Conservation (phyloP, 2,113 vertebrate species). For the Peromyscus californicus region DNA sequence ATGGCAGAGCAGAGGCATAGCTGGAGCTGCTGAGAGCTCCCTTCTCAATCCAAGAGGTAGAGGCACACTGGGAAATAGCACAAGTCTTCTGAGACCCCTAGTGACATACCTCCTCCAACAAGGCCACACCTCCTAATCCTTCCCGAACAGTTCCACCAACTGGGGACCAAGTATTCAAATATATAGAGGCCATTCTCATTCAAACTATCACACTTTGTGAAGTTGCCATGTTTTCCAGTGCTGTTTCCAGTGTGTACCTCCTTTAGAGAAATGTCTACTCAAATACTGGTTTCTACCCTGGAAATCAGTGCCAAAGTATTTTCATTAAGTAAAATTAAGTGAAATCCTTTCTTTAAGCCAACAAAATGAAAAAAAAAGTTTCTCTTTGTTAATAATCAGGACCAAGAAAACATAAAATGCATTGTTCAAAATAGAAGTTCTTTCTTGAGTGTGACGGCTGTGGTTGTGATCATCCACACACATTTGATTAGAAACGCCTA, state of each 20-base stretch:
- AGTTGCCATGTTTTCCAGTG: background rate
- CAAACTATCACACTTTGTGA: background rate
- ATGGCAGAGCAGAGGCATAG: background rate
- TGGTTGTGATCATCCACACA: background rate
- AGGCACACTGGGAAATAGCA: background rate
- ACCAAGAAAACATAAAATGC: background rate
- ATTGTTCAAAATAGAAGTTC: slow-evolving; percentile 1
- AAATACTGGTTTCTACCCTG: background rate
- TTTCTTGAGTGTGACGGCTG: background rate
- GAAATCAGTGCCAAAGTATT: background rate
- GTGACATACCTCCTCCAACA: background rate
- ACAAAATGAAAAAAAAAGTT: background rate
- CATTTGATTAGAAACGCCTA: background rate
- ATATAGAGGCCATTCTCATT: background rate
- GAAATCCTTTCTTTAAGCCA: slow-evolving; percentile 22
- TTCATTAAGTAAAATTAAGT: slow-evolving; percentile 20
- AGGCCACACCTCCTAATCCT: background rate
- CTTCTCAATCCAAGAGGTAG: background rate
- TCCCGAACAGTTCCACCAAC: background rate
- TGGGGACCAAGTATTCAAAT: background rate
- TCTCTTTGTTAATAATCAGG: background rate
- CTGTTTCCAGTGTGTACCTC: background rate
- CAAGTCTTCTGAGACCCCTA: background rate
- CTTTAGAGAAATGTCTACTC: slow-evolving; percentile 8
- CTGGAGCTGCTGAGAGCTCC: background rate